Percentiles rank a stretch among this genome's conserved stretches.
Conservation (phyloP, 2,113 vertebrate genomes). For the Albula goreensis region DNA sequence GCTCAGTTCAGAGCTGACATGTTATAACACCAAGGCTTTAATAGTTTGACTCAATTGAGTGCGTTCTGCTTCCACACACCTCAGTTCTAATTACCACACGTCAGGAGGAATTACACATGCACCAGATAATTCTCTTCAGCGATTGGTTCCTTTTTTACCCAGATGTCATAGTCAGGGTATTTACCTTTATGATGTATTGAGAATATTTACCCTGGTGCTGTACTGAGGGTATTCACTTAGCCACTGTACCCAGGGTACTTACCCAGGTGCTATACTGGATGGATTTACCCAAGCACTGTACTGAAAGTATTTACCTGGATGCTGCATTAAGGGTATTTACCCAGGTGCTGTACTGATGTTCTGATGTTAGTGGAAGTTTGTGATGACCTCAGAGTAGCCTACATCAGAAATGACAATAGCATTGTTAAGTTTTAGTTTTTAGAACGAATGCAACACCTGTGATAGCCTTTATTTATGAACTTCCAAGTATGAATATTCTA, state of each 20-base stretch:
- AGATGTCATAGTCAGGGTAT: no score
- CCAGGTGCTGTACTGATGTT: neutral
- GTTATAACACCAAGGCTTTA: neutral
- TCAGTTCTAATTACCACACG: neutral
- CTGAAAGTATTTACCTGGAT: no score
- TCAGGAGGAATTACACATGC: neutral
- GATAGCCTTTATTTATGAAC: no score
- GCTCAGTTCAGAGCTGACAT: neutral
- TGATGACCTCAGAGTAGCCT: neutral
- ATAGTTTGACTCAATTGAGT: neutral
- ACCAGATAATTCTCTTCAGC: neutral
- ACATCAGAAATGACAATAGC: no score
- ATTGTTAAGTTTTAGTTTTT: no score
- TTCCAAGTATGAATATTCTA: no score
- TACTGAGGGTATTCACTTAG: no score
- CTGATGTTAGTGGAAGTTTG: neutral
- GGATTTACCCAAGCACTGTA: neutral
- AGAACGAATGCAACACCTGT: no score
- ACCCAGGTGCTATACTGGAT: neutral
- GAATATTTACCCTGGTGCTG: no score
- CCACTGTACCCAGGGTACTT: no score
- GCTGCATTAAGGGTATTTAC: neutral
- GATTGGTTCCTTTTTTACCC: neutral
- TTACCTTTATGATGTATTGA: no score
- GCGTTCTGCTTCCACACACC: neutral